phyloP scores from a whole-genome alignment of 2,113 vertebrate species.

The Candoia aspera region DNA sequence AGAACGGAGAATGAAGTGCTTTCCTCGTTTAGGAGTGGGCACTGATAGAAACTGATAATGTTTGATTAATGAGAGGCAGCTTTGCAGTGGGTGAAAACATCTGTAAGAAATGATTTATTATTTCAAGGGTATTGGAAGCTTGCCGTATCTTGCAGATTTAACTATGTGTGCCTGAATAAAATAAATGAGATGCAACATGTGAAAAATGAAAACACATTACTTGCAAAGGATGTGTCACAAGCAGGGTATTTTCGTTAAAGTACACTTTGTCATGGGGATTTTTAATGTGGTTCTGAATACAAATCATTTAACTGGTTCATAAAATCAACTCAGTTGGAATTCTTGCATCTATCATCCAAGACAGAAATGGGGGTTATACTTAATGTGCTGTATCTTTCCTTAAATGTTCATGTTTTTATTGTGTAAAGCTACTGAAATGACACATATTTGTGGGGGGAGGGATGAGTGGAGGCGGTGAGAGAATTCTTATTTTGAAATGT shows the following conservation, averaged over 20 bases:
- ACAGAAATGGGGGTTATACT: constrained; percentile 79
- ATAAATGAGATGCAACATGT: constrained; percentile 87
- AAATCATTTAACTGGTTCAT: constrained; percentile 81
- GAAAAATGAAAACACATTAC: constrained; percentile 85
- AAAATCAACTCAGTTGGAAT: constrained; percentile 78
- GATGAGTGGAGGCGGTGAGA: neutral
- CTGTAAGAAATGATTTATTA: constrained; percentile 87
- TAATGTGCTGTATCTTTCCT: constrained; percentile 78
- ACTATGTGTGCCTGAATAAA: constrained; percentile 78
- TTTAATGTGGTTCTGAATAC: constrained; percentile 79
- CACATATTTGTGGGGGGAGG: constrained; percentile 23
- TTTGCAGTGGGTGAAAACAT: constrained; percentile 77
- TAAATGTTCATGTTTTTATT: constrained; percentile 69
- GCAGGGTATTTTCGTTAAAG: constrained; percentile 80
- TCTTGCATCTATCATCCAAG: constrained; percentile 79
- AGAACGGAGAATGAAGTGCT: constrained; percentile 74
- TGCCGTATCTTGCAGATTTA: constrained; percentile 78
- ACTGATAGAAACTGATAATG: constrained; percentile 82
- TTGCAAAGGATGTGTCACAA: constrained; percentile 78
- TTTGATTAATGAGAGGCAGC: constrained; percentile 86
- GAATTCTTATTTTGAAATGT: constrained; percentile 11
- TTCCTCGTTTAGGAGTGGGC: constrained; percentile 69
- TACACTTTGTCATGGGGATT: constrained; percentile 80
- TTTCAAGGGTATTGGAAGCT: constrained; percentile 77
- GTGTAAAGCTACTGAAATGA: constrained; percentile 56